Conservation (phyloP, 2,797 vertebrate genomes). For the Capromys pilorides region DNA sequence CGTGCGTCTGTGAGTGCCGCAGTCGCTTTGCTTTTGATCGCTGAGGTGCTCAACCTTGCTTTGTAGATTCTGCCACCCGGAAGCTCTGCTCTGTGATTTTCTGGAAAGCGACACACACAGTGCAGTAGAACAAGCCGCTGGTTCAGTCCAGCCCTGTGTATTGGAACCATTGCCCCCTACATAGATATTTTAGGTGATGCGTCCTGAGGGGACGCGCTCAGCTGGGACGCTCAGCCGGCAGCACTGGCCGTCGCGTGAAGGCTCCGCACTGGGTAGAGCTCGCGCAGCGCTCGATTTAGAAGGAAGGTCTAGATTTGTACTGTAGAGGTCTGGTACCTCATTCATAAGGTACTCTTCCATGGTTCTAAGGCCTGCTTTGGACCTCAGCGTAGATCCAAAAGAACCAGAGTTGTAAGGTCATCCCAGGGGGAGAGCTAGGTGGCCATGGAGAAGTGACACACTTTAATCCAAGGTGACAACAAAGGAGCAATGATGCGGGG, state of each 20-base stretch:
- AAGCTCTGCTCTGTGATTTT: background rate
- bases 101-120: background rate
- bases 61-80: background rate
- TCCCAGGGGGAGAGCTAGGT: background rate
- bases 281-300: background rate
- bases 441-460: background rate
- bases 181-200: background rate
- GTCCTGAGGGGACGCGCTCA: background rate
- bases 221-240: background rate
- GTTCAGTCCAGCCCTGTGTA: background rate
- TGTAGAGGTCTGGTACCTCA: background rate
- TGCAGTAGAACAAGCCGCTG: background rate
- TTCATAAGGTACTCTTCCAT: background rate
- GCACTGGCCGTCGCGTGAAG: background rate
- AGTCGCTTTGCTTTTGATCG: background rate
- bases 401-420: constrained; percentile 27
- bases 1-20: constrained; percentile 89
- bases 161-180: background rate
- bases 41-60: background rate
- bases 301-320: background rate
- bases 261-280: background rate
- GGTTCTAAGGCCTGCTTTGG: background rate
- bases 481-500: background rate
- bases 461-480: background rate
- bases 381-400: background rate